These are phyloP conservation scores for Blastobasis lacticolella DNA, from an alignment of 2,888 invertebrate genomes.

Conservation along the genomic window DNA sequence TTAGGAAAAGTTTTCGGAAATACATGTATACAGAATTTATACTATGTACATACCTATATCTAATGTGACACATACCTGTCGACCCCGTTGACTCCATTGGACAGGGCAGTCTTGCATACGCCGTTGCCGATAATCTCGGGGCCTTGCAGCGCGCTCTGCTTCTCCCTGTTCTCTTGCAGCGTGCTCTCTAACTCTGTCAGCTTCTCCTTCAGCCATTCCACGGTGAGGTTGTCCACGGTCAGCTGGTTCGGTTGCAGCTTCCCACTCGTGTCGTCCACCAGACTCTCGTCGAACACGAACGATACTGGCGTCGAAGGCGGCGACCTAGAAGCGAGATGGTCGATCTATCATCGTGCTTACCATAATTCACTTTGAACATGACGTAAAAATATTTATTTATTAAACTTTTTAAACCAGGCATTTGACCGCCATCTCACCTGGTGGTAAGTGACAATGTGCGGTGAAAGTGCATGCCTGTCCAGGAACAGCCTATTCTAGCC, in stretches of 20 bases:
- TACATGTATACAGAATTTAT: too few relatives aligned
- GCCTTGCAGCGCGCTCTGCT: slow-evolving; percentile 74
- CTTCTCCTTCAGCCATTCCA: slow-evolving; percentile 89
- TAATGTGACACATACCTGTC: slow-evolving; percentile 43
- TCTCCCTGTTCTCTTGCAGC: slow-evolving; percentile 86
- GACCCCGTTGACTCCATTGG: slow-evolving; percentile 73
- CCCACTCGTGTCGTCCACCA: slow-evolving; percentile 91
- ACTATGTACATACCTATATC: too few relatives aligned
- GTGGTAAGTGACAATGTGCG: too few relatives aligned
- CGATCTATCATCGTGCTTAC: too few relatives aligned
- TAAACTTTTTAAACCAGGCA: too few relatives aligned
- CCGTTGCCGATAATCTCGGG: slow-evolving; percentile 69
- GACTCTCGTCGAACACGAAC: slow-evolving; percentile 90
- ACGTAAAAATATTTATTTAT: too few relatives aligned
- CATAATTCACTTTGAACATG: too few relatives aligned
- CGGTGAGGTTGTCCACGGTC: slow-evolving; percentile 93
- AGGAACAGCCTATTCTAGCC: too few relatives aligned
- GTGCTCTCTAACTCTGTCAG: slow-evolving; percentile 84
- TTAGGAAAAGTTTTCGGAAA: too few relatives aligned
- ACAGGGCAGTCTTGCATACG: slow-evolving; percentile 57
- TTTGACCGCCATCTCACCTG: too few relatives aligned
- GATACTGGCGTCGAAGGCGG: slow-evolving; percentile 83
- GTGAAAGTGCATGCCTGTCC: too few relatives aligned
- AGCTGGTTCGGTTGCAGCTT: slow-evolving; percentile 89
- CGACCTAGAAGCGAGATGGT: slow-evolving; percentile 72